Conservation (phyloP, 2,797 vertebrate genomes). For the Loris lydekkerianus region DNA sequence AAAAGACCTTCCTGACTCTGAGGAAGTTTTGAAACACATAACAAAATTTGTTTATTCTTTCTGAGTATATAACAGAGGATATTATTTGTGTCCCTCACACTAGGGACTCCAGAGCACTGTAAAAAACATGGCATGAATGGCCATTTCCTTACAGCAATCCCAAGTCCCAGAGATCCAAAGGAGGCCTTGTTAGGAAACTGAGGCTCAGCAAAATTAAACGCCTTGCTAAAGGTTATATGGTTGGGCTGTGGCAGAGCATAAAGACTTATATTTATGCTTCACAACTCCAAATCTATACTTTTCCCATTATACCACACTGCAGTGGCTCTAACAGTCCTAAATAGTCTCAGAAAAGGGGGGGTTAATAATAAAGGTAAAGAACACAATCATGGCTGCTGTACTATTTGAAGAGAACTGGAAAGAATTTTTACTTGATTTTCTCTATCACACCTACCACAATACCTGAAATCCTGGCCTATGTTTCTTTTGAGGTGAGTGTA, state of each 20-base stretch:
- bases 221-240: not conserved
- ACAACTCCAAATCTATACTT: not conserved
- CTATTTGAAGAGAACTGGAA: not conserved
- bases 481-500: not conserved
- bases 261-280: not conserved
- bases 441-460: not conserved
- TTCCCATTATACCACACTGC: not conserved
- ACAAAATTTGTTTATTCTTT: not conserved
- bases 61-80: not conserved
- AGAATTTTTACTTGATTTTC: not conserved
- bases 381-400: not conserved
- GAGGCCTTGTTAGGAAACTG: not conserved
- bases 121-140: not conserved
- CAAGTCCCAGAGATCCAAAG: not conserved
- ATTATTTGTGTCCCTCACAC: not conserved
- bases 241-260: not conserved
- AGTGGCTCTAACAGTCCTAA: not conserved
- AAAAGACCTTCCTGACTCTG: not conserved
- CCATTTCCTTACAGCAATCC: not conserved
- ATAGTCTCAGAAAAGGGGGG: not conserved
- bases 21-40: not conserved
- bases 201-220: constrained; percentile 18
- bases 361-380: not conserved
- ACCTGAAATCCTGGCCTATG: not conserved
- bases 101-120: not conserved